A percentile compares a stretch with the other conserved stretches of the same genome.
These are phyloP conservation scores for Brachyptera putata DNA, from an alignment of 2,888 invertebrate species.

Conservation along the genomic window DNA sequence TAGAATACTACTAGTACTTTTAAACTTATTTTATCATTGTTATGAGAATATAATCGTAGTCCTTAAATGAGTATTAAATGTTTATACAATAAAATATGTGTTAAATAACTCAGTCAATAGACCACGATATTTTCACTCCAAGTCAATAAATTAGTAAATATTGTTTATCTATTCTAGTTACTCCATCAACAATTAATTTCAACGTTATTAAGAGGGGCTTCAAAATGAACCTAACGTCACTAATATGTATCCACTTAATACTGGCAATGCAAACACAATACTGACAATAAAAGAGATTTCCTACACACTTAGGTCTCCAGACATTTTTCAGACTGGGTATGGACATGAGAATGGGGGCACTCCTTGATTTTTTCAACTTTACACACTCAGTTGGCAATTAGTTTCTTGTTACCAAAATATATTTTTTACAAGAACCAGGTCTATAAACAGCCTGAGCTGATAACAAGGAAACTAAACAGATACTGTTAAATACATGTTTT, in stretches of 20 bases:
- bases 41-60: neutral
- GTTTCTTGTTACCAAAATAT: too few species aligned
- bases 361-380: too few species aligned
- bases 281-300: neutral
- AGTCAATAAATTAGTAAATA: conserved; percentile 26
- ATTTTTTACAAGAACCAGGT: too few species aligned
- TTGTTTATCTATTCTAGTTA: conserved; percentile 1
- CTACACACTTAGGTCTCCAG: too few species aligned
- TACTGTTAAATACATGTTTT: too few species aligned
- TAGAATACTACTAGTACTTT: neutral
- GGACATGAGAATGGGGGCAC: too few species aligned
- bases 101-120: conserved; percentile 17
- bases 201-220: neutral
- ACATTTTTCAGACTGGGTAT: too few species aligned
- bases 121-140: conserved; percentile 18
- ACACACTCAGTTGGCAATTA: too few species aligned
- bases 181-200: neutral
- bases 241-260: neutral
- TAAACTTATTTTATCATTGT: neutral
- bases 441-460: too few species aligned
- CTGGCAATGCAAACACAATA: neutral
- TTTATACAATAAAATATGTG: conserved; percentile 1
- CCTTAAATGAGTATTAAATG: conserved; percentile 12
- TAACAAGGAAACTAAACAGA: too few species aligned
- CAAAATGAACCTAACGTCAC: neutral